Percentiles rank a stretch among this genome's conserved stretches.
These are phyloP conservation scores for Astreopora myriophthalma DNA, from an alignment of 64 coral and sea anemone species.

Conservation along the genomic window DNA sequence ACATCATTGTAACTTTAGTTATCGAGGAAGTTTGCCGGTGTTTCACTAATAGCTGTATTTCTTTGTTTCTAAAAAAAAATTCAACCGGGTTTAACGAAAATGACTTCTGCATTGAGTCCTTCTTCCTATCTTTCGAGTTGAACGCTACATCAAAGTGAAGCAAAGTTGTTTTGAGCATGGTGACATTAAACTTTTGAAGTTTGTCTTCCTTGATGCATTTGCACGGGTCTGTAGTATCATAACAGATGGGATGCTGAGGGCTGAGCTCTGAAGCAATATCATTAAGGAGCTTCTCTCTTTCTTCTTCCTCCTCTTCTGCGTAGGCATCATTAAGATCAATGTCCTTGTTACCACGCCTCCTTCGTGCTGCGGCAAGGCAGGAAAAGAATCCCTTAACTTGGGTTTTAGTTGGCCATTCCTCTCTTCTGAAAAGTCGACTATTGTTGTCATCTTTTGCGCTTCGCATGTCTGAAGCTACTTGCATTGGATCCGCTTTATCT, in stretches of 20 bases:
- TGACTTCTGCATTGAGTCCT: neutral
- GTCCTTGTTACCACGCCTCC: slow-evolving; percentile 16
- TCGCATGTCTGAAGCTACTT: slow-evolving; percentile 71
- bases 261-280: neutral
- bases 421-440: slow-evolving; percentile 27
- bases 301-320: neutral
- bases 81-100: neutral
- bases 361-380: slow-evolving; percentile 36
- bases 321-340: neutral
- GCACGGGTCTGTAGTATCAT: neutral
- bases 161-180: slow-evolving; percentile 13
- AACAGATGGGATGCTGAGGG: neutral
- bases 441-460: slow-evolving; percentile 14
- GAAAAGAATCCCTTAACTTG: slow-evolving; percentile 72
- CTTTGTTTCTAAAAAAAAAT: neutral
- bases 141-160: neutral
- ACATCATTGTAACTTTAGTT: neutral
- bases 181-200: slow-evolving; percentile 23
- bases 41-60: too few species aligned
- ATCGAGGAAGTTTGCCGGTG: neutral
- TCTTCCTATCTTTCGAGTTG: slow-evolving; percentile 32
- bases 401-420: slow-evolving; percentile 47
- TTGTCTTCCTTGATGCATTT: neutral
- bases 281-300: neutral
- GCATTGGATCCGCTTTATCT: slow-evolving; percentile 4